Evolutionary conservation across 2,113 vertebrate genomes (phyloP), one percentile per base, ranked within the genome.

Genomic region (Ardeotis arabs): DNA sequence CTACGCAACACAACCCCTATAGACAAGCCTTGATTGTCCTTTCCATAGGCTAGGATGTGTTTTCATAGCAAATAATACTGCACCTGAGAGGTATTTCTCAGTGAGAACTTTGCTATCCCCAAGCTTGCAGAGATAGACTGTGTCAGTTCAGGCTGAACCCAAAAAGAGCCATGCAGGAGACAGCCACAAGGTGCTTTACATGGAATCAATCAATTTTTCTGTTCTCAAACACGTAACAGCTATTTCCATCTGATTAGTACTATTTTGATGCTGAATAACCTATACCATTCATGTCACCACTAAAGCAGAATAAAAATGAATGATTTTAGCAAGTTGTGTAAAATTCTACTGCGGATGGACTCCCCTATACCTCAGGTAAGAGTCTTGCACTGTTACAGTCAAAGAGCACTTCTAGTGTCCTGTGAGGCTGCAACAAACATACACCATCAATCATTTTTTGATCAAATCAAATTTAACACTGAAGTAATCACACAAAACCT

Each of bases 201-300:
- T 0, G 0, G 18, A 77, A 49, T 44, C 2, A 4, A 33, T 7
- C 0, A 0, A 9, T 24, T 85, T 56, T 93, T 90, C 19, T 74
- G 7, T 58, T 84, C 28, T 84, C 31, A 67, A 75, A 73, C 31
- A 68, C 2, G 0, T 24, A 62, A 59, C 33, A 82, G 15, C 9
- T 33, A 28, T 73, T 60, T 88, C 23, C 19, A 56, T 33, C 17
- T 33, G 28, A 18, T 28, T 53, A 49, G 5, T 16, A 11, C 0
- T 55, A 55, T 73, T 88, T 45, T 50, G 35, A 45, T 23, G 23
- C 18, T 27, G 24, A 88, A 77, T 49, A 44, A 45, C 21, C 12
- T 25, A 50, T 2, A 53, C 10, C 1, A 24, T 60, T 74, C 39
- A 68, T 15, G 18, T 33, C 37, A 64, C 8, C 12, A 11, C 18